Conservation (phyloP, 2,113 vertebrate species). For the Romanogobio albipinnatus region DNA sequence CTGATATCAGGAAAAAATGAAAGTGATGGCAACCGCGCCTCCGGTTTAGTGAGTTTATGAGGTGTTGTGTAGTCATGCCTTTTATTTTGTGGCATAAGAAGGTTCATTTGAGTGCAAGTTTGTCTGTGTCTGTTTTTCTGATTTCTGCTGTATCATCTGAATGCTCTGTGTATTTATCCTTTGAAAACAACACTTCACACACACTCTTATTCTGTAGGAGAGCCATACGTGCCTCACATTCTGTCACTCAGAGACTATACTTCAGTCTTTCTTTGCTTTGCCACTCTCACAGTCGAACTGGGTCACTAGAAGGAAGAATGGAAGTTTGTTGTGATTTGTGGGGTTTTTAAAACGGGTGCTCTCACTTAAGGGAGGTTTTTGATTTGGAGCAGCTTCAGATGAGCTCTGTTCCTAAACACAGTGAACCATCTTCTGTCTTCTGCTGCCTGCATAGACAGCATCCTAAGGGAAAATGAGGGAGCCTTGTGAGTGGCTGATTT, state of each 20-base stretch:
- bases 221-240: not conserved
- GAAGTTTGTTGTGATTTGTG: not conserved
- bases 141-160: not conserved
- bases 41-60: not conserved
- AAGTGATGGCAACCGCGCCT: no score
- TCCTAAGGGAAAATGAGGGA: not conserved
- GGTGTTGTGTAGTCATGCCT: not conserved
- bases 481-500: not conserved
- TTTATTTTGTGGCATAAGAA: not conserved
- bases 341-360: not conserved
- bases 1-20: no score
- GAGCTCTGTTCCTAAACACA: not conserved
- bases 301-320: not conserved
- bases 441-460: not conserved
- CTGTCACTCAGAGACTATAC: not conserved
- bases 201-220: not conserved
- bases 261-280: conserved; percentile 18
- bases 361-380: not conserved
- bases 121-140: conserved; percentile 8
- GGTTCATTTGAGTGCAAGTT: not conserved
- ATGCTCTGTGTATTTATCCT: not conserved
- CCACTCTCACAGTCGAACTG: conserved; percentile 4
- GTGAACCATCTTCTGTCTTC: not conserved
- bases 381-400: not conserved
- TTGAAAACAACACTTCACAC: not conserved